Base-by-base conservation (phyloP, 2,797 vertebrate species). In the Xyrichtys novacula region DNA sequence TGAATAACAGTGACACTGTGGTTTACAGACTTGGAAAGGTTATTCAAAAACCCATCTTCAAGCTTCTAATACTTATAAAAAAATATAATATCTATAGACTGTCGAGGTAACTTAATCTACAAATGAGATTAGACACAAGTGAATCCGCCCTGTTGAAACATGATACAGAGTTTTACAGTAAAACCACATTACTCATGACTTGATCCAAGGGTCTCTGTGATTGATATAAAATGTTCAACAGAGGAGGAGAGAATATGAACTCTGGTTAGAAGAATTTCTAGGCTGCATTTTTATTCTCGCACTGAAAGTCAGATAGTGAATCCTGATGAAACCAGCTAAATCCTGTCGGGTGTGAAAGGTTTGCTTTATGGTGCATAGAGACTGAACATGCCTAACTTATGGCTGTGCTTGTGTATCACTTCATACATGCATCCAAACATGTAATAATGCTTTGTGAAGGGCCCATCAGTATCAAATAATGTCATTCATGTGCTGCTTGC, bases 61-160 rank as follows among this genome's bases (percentile, higher is more conserved):
- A 12, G 4, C 58, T 69, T 47, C 34, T 56, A 19, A 71, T 19
- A 10, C 28, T 32, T 48, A 61, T 49, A 43, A 55, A 56, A 77
- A 62, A n/a, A n/a, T n/a, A 31, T 57, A 19, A 52, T 53, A 10
- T 29, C 42, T 5, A 59, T 2, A 26, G 20, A 63, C n/a, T 19
- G 16, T 5, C 12, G 15, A 11, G 19, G 1, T 38, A 25, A 22
- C 15, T 4, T 43, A 20, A 9, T 38, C 43, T 59, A 32, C 6
- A 69, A 53, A 32, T 34, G 2, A 25, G n/a, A 67, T 39, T 22
- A 44, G 22, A 55, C 1, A 12, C 28, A 3, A 53, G 1, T 32
- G 9, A n/a, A 25, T 65, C 26, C 14, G 12, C 65, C 12, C 10
- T 12, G 34, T 36, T 14, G n/a, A n/a, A n/a, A n/a, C n/a, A n/a